Conservation (phyloP, 2,888 invertebrate genomes). For the Oegoconia quadripuncta region DNA sequence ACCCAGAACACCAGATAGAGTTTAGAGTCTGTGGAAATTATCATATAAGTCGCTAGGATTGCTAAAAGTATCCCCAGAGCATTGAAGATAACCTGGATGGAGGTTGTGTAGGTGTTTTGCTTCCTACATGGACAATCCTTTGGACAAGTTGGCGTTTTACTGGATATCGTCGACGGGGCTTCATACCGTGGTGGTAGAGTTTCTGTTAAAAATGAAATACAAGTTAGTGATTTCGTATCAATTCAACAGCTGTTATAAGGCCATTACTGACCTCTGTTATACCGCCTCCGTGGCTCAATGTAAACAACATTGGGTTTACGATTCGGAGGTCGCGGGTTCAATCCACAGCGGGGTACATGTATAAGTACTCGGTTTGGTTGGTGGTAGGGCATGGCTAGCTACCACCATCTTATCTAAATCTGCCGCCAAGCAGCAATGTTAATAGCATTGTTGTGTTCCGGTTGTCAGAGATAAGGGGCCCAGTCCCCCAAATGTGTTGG, state of each 20-base stretch:
- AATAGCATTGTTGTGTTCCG: too few species aligned
- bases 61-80: constrained; percentile 55
- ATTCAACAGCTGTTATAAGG: constrained; percentile 1
- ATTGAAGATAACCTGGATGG: constrained; percentile 39
- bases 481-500: too few species aligned
- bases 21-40: constrained; percentile 58
- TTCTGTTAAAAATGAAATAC: constrained; percentile 18
- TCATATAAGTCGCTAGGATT: constrained; percentile 54
- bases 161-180: neutral
- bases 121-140: constrained; percentile 42
- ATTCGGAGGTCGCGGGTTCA: too few species aligned
- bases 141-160: constrained; percentile 29
- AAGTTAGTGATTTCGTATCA: neutral
- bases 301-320: too few species aligned
- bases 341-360: too few species aligned
- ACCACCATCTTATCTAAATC: too few species aligned
- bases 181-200: constrained; percentile 7
- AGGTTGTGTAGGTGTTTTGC: constrained; percentile 13
- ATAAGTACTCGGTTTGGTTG: too few species aligned
- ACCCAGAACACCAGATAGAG: constrained; percentile 66
- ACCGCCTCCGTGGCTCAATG: too few species aligned
- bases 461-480: too few species aligned
- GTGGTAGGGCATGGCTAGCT: too few species aligned
- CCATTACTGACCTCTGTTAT: too few species aligned
- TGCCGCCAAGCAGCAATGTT: too few species aligned